phyloP scores from a whole-genome alignment of 1,140 invertebrate genomes.

The Cydia amplana region DNA sequence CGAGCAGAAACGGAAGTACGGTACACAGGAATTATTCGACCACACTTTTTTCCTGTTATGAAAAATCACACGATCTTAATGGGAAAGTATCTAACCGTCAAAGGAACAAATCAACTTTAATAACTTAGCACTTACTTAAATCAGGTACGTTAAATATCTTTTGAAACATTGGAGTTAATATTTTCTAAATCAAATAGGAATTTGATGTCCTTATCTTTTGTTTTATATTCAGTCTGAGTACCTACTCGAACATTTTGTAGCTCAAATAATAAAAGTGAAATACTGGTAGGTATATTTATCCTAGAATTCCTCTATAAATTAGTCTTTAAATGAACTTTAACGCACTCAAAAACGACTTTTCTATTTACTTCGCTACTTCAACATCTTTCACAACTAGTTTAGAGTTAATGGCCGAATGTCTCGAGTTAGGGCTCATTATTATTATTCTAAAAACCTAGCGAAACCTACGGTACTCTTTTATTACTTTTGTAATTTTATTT shows the following conservation, averaged over 20 bases:
- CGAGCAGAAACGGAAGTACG: too few species aligned
- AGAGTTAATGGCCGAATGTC: not conserved
- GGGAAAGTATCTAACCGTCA: too few species aligned
- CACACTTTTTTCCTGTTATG: too few species aligned
- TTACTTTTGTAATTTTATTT: too few species aligned
- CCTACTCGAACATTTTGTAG: not conserved
- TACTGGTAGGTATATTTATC: not conserved
- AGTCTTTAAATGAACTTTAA: not conserved
- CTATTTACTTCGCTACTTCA: not conserved
- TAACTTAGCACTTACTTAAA: too few species aligned
- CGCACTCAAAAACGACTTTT: not conserved
- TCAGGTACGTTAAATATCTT: too few species aligned
- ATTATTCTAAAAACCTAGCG: not conserved
- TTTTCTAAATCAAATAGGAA: too few species aligned
- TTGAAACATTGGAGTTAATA: too few species aligned
- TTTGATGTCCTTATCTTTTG: not conserved
- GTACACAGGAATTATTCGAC: too few species aligned
- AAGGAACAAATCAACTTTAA: too few species aligned
- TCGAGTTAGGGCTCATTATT: not conserved
- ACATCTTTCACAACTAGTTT: not conserved
- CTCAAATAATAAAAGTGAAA: not conserved
- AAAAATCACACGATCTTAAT: too few species aligned
- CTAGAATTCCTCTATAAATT: not conserved
- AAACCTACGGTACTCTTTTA: too few species aligned
- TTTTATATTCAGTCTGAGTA: not conserved